A percentile compares a stretch with the other conserved stretches of the same genome.
phyloP scores from a whole-genome alignment of 2,797 vertebrate species.

The Dromococcyx pavoninus region DNA sequence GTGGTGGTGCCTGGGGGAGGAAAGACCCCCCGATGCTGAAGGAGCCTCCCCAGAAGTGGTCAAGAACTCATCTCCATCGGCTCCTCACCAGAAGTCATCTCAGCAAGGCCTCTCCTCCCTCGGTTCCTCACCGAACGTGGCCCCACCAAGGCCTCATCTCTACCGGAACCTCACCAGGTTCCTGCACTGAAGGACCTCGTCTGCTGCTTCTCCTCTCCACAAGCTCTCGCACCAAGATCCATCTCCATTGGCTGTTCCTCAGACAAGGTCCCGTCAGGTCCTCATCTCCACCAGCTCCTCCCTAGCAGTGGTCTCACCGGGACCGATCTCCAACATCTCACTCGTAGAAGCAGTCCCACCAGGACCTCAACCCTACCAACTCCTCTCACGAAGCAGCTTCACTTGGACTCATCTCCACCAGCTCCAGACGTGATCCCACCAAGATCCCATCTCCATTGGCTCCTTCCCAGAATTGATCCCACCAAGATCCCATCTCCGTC shows the following conservation, averaged over 20 bases:
- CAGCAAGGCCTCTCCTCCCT: not conserved
- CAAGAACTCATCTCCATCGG: not conserved
- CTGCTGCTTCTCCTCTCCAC: not conserved
- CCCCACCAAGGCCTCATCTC: not conserved
- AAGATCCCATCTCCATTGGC: fast-evolving
- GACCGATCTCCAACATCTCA: fast-evolving
- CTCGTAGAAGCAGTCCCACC: fast-evolving
- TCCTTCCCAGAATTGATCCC: fast-evolving
- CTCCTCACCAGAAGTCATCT: not conserved
- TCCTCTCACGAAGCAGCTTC: too few species aligned
- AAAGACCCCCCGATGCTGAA: not conserved
- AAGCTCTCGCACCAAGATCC: too few species aligned
- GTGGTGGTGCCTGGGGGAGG: not conserved
- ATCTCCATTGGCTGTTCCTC: not conserved
- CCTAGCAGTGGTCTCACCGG: not conserved
- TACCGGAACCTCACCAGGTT: not conserved
- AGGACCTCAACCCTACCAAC: fast-evolving
- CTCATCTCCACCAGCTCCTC: not conserved
- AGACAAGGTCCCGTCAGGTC: too few species aligned
- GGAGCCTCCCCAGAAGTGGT: not conserved
- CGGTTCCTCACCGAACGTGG: not conserved
- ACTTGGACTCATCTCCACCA: not conserved
- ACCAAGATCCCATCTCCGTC: too few species aligned
- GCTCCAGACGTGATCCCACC: not conserved
- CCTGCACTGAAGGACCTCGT: not conserved